Base-by-base conservation (phyloP, 2,888 invertebrate species). In the Oscheius sp. region DNA sequence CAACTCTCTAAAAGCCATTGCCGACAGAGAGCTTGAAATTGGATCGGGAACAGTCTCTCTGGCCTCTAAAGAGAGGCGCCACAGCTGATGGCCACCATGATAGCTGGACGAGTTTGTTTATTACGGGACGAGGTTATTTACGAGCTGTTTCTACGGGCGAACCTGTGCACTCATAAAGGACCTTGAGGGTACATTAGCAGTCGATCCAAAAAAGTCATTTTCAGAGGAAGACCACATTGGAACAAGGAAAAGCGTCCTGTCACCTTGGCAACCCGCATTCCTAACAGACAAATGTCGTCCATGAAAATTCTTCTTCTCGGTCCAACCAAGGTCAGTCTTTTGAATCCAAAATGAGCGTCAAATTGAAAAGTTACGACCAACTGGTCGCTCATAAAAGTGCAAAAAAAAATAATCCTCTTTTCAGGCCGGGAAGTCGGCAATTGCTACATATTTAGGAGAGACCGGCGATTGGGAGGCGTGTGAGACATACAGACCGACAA, bases 381-480 rank as follows among this genome's bases (percentile, higher is more conserved):
- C 11, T 58, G 58, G 58, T 33, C 29, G 21, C 21, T 58, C 29
- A 29, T 32, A 32, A 5, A n/a, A 11, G 11, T 29, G 33, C 58
- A 32, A 58, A 58, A 21, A 21, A 11, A 11, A 29, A 35, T 33
- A 9, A 5, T 29, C 29, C 35, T 51, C 32, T 35, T 73, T 85
- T 68, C 32, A 85, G 85, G 73, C 81, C 60, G 84, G 84, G 7
- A 84, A 84, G 60, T 79, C 84, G 35, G 74, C 76, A n/a, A 84
- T 84, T 50, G 74, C 84, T 10, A 85, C 76, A 60, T 84, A 75
- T 78, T 63, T 84, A 59, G 82, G 83, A 35, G 84, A 84, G 59
- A 73, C 85, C 9, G 60, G 72, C 2, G 84, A 84, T 68, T 73
- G 65, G 37, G 73, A 76, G 42, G 60, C 74, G 48, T 37, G 63